phyloP scores from a whole-genome alignment of 2,888 invertebrate genomes.

The Mantis religiosa region DNA sequence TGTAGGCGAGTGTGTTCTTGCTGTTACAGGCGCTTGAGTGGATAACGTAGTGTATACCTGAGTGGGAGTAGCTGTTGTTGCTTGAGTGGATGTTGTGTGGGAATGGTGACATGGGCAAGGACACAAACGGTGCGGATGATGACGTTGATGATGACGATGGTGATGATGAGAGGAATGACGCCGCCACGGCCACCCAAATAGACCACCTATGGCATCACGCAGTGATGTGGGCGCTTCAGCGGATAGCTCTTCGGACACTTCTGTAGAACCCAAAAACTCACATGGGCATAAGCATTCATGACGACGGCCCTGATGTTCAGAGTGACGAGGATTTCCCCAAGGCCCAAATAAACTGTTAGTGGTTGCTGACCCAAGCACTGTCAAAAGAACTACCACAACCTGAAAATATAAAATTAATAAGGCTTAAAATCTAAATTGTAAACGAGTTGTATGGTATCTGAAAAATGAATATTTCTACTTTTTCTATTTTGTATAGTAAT shows the following conservation, averaged over 20 bases:
- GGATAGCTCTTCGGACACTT: no score
- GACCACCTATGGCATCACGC: no score
- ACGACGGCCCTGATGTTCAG: background rate
- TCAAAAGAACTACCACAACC: background rate
- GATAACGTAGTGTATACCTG: no score
- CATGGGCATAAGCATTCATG: background rate
- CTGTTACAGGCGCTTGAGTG: background rate
- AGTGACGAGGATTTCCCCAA: background rate
- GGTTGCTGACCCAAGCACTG: background rate
- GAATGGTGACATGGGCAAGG: background rate
- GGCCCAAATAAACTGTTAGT: background rate
- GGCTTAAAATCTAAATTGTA: background rate
- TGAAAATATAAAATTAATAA: background rate
- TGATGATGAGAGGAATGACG: background rate
- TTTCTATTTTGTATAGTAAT: no score
- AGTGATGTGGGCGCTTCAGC: no score
- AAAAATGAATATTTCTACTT: no score
- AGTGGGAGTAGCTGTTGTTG: no score
- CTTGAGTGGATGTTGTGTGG: no score
- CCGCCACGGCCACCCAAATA: background rate
- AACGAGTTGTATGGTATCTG: no score
- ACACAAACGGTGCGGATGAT: no score
- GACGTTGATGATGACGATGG: background rate
- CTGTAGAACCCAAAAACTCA: no score
- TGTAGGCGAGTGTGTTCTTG: background rate